These are phyloP conservation scores for Drosophila azteca DNA, from an alignment of 1,140 invertebrate species.

Conservation along the genomic window DNA sequence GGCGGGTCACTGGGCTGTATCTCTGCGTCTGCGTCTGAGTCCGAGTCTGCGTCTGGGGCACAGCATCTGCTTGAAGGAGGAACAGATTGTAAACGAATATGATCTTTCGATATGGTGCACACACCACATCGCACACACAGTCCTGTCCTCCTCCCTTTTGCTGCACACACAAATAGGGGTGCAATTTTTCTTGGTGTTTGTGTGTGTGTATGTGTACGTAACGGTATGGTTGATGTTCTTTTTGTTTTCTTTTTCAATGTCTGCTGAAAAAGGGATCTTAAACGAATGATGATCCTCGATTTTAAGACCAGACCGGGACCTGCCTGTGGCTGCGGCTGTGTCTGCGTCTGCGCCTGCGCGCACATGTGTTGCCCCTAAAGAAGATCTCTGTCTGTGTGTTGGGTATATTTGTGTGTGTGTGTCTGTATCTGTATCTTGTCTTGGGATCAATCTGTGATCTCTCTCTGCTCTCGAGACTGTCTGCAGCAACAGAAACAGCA, in stretches of 20 bases:
- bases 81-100: conserved; percentile 81
- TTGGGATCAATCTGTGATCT: conserved; percentile 69
- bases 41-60: conserved; percentile 11
- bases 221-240: conserved; percentile 65
- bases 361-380: conserved; percentile 58
- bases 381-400: conserved; percentile 6
- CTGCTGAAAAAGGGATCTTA: conserved; percentile 59
- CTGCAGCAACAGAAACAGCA: conserved; percentile 56
- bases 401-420: conserved; percentile 17
- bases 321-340: conserved; percentile 20
- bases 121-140: conserved; percentile 42
- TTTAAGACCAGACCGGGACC: background rate
- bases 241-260: conserved; percentile 34
- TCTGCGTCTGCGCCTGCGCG: conserved; percentile 30
- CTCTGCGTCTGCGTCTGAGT: conserved; percentile 15
- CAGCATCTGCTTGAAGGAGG: conserved; percentile 68
- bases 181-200: conserved; percentile 62
- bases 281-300: conserved; percentile 50
- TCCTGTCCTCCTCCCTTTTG: too few species aligned
- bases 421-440: conserved; percentile 43
- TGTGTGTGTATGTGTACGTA: conserved; percentile 63
- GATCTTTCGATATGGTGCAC: conserved; percentile 78
- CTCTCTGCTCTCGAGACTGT: conserved; percentile 28
- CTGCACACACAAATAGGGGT: conserved; percentile 58
- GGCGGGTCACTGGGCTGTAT: background rate